phyloP scores from a whole-genome alignment of 2,888 invertebrate genomes.

The Tipula unca region DNA sequence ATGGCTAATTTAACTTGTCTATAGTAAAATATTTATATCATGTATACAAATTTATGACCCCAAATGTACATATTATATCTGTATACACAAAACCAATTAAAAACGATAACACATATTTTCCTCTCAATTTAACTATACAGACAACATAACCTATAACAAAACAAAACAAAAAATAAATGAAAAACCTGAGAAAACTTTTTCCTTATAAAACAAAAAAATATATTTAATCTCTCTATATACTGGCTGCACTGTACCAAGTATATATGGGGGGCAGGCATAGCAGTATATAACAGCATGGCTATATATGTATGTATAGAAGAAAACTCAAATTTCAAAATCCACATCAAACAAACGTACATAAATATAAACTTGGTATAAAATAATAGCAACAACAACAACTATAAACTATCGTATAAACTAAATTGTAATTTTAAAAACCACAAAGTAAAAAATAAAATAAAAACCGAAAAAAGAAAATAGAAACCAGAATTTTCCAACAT shows the following conservation, averaged over 20 bases:
- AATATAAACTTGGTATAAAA: background rate
- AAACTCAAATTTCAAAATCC: slow-evolving; percentile 14
- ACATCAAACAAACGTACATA: background rate
- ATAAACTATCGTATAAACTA: background rate
- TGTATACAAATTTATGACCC: background rate
- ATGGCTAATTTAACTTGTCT: background rate
- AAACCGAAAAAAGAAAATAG: background rate
- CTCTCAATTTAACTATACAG: slow-evolving; percentile 9
- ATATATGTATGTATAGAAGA: background rate
- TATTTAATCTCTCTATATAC: background rate
- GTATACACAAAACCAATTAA: background rate
- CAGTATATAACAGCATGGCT: background rate
- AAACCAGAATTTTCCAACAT: background rate
- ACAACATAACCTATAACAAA: background rate
- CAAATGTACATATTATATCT: too few relatives aligned
- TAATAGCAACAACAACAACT: background rate
- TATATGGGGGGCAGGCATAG: background rate
- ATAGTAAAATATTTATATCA: background rate
- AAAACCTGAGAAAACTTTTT: background rate
- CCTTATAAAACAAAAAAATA: background rate
- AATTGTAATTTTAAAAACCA: slow-evolving; percentile 8
- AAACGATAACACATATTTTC: background rate
- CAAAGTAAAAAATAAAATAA: background rate
- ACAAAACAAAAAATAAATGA: background rate
- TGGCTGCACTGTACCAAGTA: background rate